phyloP scores from a whole-genome alignment of 2,113 vertebrate genomes.

The Egretta garzetta region DNA sequence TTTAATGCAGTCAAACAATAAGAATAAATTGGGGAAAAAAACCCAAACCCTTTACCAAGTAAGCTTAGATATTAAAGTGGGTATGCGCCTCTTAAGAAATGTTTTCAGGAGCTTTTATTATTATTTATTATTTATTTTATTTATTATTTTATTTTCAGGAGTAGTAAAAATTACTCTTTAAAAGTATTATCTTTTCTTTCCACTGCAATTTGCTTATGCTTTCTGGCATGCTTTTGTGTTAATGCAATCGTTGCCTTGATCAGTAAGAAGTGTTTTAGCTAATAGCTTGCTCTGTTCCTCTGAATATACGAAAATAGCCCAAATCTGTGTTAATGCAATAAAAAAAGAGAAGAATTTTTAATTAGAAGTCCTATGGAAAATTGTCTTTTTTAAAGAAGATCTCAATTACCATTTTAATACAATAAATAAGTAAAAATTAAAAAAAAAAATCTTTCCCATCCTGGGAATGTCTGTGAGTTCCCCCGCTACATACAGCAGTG shows the following conservation, averaged over 20 bases:
- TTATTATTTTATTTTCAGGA: too few species aligned
- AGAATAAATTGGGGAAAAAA: background rate
- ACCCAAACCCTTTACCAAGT: background rate
- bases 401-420: background rate
- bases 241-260: background rate
- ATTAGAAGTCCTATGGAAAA: background rate
- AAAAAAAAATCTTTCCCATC: background rate
- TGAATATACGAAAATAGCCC: background rate
- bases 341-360: background rate
- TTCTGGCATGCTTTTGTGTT: background rate
- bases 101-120: background rate
- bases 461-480: background rate
- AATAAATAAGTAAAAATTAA: background rate
- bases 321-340: background rate
- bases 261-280: background rate
- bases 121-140: too few species aligned
- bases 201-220: background rate
- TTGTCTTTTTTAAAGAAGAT: background rate
- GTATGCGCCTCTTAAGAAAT: background rate
- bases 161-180: background rate
- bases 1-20: background rate
- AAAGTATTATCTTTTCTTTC: background rate
- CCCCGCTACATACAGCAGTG: fast-evolving
- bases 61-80: background rate
- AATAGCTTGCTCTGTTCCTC: background rate